A percentile compares a stretch with the other conserved stretches of the same genome.
These are phyloP conservation scores for Noctua pronuba DNA, from an alignment of 2,888 invertebrate genomes.

Conservation along the genomic window DNA sequence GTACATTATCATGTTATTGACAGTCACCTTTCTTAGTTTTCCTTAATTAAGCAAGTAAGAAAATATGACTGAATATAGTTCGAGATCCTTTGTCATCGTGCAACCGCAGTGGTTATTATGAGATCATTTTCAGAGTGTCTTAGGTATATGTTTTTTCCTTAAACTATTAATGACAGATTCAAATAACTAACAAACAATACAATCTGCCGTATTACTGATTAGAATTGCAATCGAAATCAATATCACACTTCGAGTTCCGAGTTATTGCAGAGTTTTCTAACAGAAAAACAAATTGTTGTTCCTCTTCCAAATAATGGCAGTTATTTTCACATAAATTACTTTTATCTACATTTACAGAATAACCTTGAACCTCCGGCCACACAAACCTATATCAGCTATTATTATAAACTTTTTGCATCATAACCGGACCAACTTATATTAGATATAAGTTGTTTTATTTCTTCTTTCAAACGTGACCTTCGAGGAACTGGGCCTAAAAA, in stretches of 20 bases:
- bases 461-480: slow-evolving; percentile 34
- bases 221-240: background rate
- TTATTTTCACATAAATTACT: background rate
- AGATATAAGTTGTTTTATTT: slow-evolving; percentile 32
- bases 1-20: background rate
- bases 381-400: slow-evolving; percentile 12
- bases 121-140: slow-evolving; percentile 21
- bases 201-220: background rate
- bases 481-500: slow-evolving; percentile 6
- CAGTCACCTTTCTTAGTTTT: background rate
- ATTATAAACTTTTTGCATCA: slow-evolving; percentile 36
- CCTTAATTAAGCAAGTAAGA: background rate
- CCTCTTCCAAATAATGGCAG: background rate
- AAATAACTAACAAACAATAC: background rate
- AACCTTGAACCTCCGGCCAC: slow-evolving; percentile 32
- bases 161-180: background rate
- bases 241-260: background rate
- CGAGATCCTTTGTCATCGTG: slow-evolving; percentile 6
- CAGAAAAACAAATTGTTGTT: background rate
- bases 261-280: background rate
- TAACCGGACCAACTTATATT: slow-evolving; percentile 4
- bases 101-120: background rate
- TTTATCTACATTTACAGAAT: background rate
- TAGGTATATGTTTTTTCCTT: slow-evolving; percentile 8
- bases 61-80: slow-evolving; percentile 5